These are phyloP conservation scores for Catharus fuscescens DNA, from an alignment of 2,113 vertebrate species.

Conservation along the genomic window DNA sequence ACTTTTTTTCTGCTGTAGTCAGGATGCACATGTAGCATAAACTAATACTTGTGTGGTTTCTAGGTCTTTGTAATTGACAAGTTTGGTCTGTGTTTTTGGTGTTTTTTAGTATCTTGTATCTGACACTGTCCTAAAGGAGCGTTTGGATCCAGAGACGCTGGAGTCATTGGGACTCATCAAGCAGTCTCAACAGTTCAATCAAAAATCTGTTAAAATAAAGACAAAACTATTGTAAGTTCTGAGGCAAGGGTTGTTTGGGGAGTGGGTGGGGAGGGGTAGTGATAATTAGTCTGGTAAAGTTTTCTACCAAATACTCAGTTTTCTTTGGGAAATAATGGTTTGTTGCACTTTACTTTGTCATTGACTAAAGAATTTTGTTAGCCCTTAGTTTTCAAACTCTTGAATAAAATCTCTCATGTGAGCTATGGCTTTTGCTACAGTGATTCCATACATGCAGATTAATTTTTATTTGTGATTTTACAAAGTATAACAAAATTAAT, in stretches of 20 bases:
- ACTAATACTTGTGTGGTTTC: neutral
- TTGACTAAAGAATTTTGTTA: neutral
- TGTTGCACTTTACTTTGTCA: neutral
- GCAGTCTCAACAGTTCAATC: constrained; percentile 98
- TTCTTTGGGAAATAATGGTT: neutral
- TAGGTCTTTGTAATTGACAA: neutral
- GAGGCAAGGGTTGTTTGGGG: neutral
- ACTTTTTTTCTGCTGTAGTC: neutral
- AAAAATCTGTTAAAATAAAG: constrained; percentile 99
- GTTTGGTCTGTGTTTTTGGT: neutral
- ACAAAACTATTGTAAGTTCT: constrained; percentile 97
- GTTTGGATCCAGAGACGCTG: constrained; percentile 95
- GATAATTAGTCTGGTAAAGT: neutral
- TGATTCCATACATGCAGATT: neutral
- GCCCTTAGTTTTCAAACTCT: neutral
- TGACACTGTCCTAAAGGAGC: constrained; percentile 93
- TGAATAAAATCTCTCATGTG: neutral
- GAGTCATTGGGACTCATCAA: constrained; percentile 97
- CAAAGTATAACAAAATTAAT: neutral
- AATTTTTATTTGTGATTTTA: neutral
- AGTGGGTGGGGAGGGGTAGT: neutral
- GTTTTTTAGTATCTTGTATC: constrained; percentile 88
- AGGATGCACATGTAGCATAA: neutral
- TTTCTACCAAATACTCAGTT: neutral
- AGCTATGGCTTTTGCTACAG: neutral